Evolutionary conservation across 2,797 vertebrate genomes (phyloP).

Genomic region (Erethizon dorsatum): DNA sequence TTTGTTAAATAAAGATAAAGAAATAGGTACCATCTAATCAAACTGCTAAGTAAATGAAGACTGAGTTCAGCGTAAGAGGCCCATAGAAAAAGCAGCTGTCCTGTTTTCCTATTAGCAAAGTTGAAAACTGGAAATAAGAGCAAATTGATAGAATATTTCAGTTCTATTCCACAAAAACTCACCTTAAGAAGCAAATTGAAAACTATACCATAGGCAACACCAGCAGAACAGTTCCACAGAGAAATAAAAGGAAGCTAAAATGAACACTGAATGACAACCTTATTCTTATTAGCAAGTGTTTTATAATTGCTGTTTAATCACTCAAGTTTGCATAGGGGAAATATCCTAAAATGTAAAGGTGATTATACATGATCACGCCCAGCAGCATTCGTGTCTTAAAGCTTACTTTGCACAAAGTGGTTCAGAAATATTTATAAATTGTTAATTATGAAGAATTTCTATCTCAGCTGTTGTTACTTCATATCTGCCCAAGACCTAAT

Average conservation of each 20-base stretch:
- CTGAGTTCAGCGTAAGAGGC: accelerated
- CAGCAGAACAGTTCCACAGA: background rate
- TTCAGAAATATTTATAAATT: background rate
- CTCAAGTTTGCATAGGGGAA: accelerated
- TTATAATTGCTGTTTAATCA: background rate
- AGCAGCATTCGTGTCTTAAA: accelerated
- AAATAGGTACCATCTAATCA: background rate
- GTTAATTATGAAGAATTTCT: background rate
- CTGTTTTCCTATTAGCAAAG: background rate
- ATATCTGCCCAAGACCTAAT: accelerated
- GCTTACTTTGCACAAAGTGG: accelerated
- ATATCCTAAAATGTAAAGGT: accelerated
- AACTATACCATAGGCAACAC: background rate
- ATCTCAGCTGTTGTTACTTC: accelerated
- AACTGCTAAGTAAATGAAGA: background rate
- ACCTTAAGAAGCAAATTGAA: background rate
- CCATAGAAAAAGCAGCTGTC: background rate
- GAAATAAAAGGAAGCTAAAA: background rate
- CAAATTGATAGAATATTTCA: background rate
- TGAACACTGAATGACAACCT: accelerated
- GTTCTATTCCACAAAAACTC: background rate
- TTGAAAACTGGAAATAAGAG: background rate
- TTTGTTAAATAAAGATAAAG: background rate
- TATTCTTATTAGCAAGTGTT: background rate
- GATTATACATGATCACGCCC: accelerated